Evolutionary conservation across 2,113 vertebrate genomes (phyloP).

Genomic region (Pachypanchax playfairii): DNA sequence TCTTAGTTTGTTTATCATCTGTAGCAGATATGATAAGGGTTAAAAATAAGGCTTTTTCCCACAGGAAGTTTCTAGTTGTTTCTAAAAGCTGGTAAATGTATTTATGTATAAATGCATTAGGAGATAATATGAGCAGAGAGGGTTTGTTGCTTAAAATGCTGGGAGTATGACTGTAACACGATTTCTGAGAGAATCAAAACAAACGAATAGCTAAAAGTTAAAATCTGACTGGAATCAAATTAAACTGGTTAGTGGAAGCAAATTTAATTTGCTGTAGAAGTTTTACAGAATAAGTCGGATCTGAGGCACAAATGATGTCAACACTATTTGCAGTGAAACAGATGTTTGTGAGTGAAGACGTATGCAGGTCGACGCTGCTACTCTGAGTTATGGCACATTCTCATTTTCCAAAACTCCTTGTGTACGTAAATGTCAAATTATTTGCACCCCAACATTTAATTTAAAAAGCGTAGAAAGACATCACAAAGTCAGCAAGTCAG

Average conservation of each 20-base stretch:
- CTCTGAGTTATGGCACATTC: constrained; percentile 18
- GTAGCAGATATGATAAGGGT: not conserved
- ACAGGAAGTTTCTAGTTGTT: constrained; percentile 15
- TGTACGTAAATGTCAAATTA: not conserved
- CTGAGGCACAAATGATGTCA: constrained; percentile 44
- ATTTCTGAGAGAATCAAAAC: constrained; percentile 4
- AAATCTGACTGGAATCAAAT: constrained; percentile 17
- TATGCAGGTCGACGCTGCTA: not conserved
- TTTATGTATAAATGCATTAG: not conserved
- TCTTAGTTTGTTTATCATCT: too few species aligned
- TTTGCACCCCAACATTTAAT: too few species aligned
- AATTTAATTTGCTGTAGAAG: constrained; percentile 42
- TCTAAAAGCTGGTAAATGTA: not conserved
- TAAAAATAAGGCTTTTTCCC: constrained; percentile 2
- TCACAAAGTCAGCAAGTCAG: not conserved
- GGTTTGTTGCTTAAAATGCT: constrained; percentile 1
- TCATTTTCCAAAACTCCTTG: not conserved
- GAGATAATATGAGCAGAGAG: not conserved
- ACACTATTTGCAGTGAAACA: constrained; percentile 46
- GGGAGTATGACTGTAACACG: constrained; percentile 12
- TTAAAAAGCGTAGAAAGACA: too few species aligned
- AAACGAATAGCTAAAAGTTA: constrained; percentile 21
- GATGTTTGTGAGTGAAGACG: constrained; percentile 10
- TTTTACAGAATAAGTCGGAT: constrained; percentile 22
- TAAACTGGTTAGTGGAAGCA: constrained; percentile 25